Percentiles rank a stretch among this genome's conserved stretches.
Evolutionary conservation across 2,113 vertebrate genomes (phyloP).

Genomic region (Polypterus senegalus): DNA sequence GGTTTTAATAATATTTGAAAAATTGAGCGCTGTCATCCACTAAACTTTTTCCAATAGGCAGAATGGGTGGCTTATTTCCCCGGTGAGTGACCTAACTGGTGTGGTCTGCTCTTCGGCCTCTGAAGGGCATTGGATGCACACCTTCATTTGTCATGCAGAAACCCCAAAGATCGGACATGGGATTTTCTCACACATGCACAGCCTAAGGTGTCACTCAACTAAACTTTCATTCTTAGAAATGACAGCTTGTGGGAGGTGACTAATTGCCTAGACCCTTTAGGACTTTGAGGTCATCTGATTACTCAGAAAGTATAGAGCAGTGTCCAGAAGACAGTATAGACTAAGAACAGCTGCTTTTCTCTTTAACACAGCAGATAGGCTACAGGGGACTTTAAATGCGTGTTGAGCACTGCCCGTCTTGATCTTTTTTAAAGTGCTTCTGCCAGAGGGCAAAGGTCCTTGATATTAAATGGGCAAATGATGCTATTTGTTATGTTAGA

Average conservation of each 20-base stretch:
- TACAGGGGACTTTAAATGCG: constrained; percentile 15
- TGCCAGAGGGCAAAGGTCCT: constrained; percentile 45
- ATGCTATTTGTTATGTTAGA: constrained; percentile 65
- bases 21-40: constrained; percentile 61
- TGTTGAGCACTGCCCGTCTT: constrained; percentile 36
- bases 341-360: constrained; percentile 52
- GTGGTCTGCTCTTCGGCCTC: constrained; percentile 14
- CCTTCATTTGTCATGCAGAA: constrained; percentile 47
- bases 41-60: constrained; percentile 67
- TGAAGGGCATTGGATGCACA: constrained; percentile 9
- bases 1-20: constrained; percentile 75
- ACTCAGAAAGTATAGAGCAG: constrained; percentile 23
- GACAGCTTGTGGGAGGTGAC: constrained; percentile 58
- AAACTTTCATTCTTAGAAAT: constrained; percentile 36
- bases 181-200: constrained; percentile 26
- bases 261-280: constrained; percentile 49
- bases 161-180: constrained; percentile 19
- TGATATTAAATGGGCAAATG: constrained; percentile 68
- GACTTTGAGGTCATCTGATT: constrained; percentile 22
- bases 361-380: not conserved
- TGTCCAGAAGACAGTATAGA: constrained; percentile 30
- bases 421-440: constrained; percentile 51
- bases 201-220: constrained; percentile 54
- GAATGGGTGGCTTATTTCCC: constrained; percentile 56
- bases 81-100: constrained; percentile 48